A percentile compares a stretch with the other conserved stretches of the same genome.
Evolutionary conservation across 1,140 invertebrate genomes (phyloP).

Genomic region (Phenacoccus solenopsis): DNA sequence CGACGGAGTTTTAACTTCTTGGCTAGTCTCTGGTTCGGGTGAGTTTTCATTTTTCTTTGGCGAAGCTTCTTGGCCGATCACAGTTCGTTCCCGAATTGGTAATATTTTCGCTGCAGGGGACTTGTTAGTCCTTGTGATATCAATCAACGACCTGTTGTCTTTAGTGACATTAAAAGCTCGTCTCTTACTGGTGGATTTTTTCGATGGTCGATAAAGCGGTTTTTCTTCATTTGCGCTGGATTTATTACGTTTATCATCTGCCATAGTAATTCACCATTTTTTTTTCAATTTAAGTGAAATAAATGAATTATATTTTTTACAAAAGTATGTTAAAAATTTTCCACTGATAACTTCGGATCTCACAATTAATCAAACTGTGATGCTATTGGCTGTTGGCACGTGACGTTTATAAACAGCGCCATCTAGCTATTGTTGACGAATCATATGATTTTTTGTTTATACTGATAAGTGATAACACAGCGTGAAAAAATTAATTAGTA

Average conservation of each 20-base stretch:
- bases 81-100: conserved; percentile 19
- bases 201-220: background rate
- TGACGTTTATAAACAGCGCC: background rate
- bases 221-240: background rate
- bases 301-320: no score
- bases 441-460: background rate
- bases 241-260: background rate
- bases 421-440: background rate
- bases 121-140: background rate
- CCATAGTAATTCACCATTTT: background rate
- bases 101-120: background rate
- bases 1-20: background rate
- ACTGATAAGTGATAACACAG: no score
- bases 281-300: background rate
- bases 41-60: background rate
- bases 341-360: background rate
- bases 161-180: background rate
- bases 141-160: background rate
- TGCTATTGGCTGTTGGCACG: background rate
- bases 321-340: no score
- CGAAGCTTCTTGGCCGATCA: conserved; percentile 19
- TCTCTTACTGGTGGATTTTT: conserved; percentile 1
- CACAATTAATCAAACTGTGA: background rate
- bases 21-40: background rate
- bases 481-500: no score